Percentiles rank a stretch among this genome's conserved stretches.
Conservation (phyloP, 53 echinoderm and acorn worm species). For the Arbacia lixula region DNA sequence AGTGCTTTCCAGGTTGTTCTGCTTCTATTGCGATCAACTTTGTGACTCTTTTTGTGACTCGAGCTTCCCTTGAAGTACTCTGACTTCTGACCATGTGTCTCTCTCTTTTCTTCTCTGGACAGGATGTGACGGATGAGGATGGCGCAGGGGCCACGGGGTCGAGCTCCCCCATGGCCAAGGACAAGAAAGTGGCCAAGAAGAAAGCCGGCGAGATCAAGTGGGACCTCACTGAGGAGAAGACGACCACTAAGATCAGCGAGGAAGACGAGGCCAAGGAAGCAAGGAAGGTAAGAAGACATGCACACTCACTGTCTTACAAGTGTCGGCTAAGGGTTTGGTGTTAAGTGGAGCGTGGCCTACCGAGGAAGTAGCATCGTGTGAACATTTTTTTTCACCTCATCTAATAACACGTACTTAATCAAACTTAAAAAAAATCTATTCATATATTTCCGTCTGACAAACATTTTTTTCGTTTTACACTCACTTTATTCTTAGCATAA, state of each 20-base stretch:
- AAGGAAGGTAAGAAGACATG: constrained; percentile 81
- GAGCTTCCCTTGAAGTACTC: not conserved
- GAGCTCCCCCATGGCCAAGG: constrained; percentile 42
- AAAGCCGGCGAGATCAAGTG: constrained; percentile 86
- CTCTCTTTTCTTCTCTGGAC: not conserved
- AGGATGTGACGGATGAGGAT: constrained; percentile 3
- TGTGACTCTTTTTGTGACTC: not conserved
- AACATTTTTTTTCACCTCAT: too few relatives aligned
- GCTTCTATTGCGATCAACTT: too few relatives aligned
- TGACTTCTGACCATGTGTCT: not conserved
- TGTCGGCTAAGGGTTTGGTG: too few relatives aligned
- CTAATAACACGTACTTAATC: too few relatives aligned
- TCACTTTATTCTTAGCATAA: too few relatives aligned
- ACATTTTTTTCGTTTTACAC: too few relatives aligned
- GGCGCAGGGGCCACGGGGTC: not conserved
- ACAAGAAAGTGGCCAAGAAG: constrained; percentile 71
- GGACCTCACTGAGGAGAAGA: constrained; percentile 70
- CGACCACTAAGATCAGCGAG: constrained; percentile 52
- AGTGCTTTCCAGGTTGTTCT: too few relatives aligned
- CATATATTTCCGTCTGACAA: too few relatives aligned
- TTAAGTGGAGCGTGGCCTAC: too few relatives aligned
- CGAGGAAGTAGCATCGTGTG: too few relatives aligned
- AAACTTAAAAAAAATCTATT: too few relatives aligned
- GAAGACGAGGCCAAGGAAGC: constrained; percentile 86
- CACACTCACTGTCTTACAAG: too few relatives aligned